These are phyloP conservation scores for Coilia nasus DNA, from an alignment of 2,797 vertebrate genomes.

Conservation along the genomic window DNA sequence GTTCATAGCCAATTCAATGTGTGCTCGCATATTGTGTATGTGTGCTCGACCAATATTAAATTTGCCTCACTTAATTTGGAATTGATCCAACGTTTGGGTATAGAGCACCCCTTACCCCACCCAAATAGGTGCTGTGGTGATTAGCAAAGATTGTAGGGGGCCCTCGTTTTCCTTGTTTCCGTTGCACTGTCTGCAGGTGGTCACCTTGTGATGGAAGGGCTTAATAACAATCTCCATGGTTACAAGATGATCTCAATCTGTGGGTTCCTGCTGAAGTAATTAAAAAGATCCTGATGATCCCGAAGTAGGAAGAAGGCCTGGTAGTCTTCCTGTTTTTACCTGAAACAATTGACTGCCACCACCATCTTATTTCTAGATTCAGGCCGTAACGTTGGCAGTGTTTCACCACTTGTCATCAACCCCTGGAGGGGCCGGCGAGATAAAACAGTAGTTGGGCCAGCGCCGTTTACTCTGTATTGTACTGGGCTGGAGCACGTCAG, in stretches of 20 bases:
- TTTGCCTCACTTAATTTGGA: slow-evolving; percentile 7
- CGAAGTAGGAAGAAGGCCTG: neutral
- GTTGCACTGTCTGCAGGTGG: neutral
- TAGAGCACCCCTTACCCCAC: neutral
- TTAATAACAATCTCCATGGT: slow-evolving; percentile 17
- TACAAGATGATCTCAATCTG: slow-evolving; percentile 17
- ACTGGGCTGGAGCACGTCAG: neutral
- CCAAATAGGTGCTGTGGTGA: neutral
- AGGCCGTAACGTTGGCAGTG: neutral
- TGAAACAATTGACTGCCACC: neutral
- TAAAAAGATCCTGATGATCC: neutral
- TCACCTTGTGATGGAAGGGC: slow-evolving; percentile 7
- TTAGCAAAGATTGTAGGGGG: neutral
- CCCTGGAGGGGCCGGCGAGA: neutral
- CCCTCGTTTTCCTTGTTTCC: neutral
- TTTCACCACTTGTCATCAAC: neutral
- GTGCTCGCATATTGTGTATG: neutral
- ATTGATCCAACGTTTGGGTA: neutral
- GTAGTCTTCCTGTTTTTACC: neutral
- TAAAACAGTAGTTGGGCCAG: neutral
- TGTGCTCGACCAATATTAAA: neutral
- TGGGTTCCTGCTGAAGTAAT: slow-evolving; percentile 7
- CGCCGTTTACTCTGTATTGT: neutral
- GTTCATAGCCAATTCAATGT: neutral
- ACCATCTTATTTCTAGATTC: neutral